Conservation (phyloP, 2,797 vertebrate genomes). For the Poecile montanus region DNA sequence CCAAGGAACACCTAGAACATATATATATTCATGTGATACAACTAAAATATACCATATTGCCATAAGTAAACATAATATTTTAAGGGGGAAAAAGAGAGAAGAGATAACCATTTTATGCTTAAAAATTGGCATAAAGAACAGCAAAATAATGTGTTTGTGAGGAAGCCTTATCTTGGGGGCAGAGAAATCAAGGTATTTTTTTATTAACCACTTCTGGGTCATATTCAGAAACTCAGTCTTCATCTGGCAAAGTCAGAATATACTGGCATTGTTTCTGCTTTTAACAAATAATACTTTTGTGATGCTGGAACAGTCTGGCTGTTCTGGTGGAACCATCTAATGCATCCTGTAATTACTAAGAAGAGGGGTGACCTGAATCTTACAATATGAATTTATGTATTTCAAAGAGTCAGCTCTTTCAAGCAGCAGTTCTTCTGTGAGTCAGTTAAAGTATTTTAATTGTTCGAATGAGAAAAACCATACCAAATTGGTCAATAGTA, state of each 20-base stretch:
- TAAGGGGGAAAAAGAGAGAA: background rate
- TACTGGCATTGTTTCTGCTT: background rate
- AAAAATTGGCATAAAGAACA: background rate
- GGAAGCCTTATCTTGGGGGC: background rate
- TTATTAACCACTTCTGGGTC: background rate
- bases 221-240: background rate
- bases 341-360: background rate
- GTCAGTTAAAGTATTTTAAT: background rate
- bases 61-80: background rate
- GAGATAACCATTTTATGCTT: background rate
- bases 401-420: background rate
- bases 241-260: background rate
- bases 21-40: background rate
- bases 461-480: background rate
- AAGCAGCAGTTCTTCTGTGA: background rate
- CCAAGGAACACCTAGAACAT: background rate
- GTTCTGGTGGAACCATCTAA: background rate
- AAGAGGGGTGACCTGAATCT: background rate
- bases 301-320: background rate
- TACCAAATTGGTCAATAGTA: background rate
- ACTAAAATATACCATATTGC: background rate
- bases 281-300: background rate
- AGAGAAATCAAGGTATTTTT: background rate
- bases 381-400: background rate
- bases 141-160: background rate